Evolutionary conservation across 2,888 invertebrate species (phyloP), one percentile per base, ranked within the genome.

Genomic region (Orgyia antiqua): DNA sequence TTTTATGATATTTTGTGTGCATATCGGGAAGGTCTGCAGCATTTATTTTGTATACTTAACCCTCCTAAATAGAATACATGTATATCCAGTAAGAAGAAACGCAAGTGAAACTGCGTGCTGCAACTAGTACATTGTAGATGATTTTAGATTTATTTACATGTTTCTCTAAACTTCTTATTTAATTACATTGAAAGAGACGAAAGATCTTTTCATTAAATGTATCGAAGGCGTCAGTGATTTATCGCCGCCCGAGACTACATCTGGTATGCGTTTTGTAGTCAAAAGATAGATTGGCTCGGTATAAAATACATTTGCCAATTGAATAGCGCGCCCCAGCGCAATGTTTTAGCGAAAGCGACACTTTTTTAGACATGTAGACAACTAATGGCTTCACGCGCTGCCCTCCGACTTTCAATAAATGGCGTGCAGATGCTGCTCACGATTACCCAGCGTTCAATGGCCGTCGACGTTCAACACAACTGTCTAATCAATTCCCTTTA

Each of bases 261-360:
- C 74, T 75, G 78, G 50, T 54, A 73, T 77, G 77, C 75, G 75
- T 82, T 79, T 79, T 77, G 78, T 78, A 78, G 76, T 68, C 68
- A 66, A 52, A 60, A 82, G 83, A 82, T 83, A 80, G 82, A 86
- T 83, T 74, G 80, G 72, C 54, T 65, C 55, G 58, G 74, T 78
- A 82, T 82, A 80, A 86, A 83, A 83, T 79, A 80, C 76, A 76
- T 77, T 77, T 68, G 57, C 66, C 77, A 82, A 83, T 82, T 79
- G 79, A 80, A 82, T 74, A 73, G 74, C 70, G 65, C 65, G 58
- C 62, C 60, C 58, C 56, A 40, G 67, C 68, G 72, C 74, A 74
- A 82, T 80, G 80, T 82, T 82, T 82, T 79, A 82, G 64, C 52
- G 64, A 59, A 59, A 64, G 66, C 76, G 80, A 82, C 79, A 79